Percentiles rank a stretch among this genome's conserved stretches.
Conservation (phyloP, 2,113 vertebrate species). For the Rattus norvegicus region DNA sequence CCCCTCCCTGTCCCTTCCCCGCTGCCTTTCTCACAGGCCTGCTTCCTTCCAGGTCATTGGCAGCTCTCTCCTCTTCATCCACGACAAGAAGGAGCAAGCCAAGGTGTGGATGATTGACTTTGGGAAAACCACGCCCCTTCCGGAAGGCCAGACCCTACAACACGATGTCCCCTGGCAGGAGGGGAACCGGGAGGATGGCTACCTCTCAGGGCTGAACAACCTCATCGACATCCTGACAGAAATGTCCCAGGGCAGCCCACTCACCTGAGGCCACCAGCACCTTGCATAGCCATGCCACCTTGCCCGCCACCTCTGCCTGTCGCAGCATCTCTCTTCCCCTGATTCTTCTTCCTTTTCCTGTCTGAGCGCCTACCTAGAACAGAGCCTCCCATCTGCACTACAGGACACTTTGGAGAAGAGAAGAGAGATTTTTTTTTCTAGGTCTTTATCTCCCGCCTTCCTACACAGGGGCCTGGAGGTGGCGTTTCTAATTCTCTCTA, state of each 20-base stretch:
- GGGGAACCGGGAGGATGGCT: slow-evolving; percentile 98
- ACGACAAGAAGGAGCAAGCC: slow-evolving; percentile 94
- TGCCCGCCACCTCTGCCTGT: not conserved
- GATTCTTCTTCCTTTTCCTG: not conserved
- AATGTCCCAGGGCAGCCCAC: slow-evolving; percentile 84
- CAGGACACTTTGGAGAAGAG: slow-evolving; percentile 83
- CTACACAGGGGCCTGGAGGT: slow-evolving; percentile 70
- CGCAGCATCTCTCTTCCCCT: accelerated
- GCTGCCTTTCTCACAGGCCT: not conserved
- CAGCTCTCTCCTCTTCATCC: slow-evolving; percentile 98
- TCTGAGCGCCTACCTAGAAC: slow-evolving; percentile 75
- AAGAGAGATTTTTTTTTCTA: not conserved
- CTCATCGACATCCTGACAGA: slow-evolving; percentile 94
- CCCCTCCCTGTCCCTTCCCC: not conserved
- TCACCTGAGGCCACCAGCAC: slow-evolving; percentile 75
- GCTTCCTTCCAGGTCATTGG: slow-evolving; percentile 92
- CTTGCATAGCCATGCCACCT: not conserved
- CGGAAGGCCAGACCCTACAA: slow-evolving; percentile 92
- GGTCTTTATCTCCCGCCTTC: slow-evolving; percentile 9
- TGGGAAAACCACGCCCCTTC: slow-evolving; percentile 96
- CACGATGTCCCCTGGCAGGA: slow-evolving; percentile 94
- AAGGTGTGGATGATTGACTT: slow-evolving; percentile 99
- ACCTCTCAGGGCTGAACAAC: slow-evolving; percentile 96
- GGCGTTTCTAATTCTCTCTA: slow-evolving; percentile 62
- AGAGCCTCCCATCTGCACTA: slow-evolving; percentile 86